These are phyloP conservation scores for Unio delphinus DNA, from an alignment of 2,888 invertebrate genomes.

Conservation along the genomic window DNA sequence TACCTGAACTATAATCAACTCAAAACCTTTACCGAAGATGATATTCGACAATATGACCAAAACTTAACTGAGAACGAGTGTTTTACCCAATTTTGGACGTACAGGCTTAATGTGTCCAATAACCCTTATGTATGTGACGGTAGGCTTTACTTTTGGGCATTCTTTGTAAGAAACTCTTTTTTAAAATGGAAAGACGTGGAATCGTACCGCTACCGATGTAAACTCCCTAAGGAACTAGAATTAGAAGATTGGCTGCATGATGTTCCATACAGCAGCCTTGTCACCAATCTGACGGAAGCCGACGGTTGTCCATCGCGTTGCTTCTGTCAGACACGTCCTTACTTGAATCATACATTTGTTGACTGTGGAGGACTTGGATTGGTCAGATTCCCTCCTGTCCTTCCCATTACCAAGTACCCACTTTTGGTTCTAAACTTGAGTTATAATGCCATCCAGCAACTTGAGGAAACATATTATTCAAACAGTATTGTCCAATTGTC, in stretches of 20 bases:
- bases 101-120: constrained; percentile 21
- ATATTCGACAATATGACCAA: constrained; percentile 11
- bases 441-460: too few species aligned
- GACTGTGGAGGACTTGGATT: too few species aligned
- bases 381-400: too few species aligned
- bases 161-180: constrained; percentile 18
- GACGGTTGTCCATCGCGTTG: constrained; percentile 27
- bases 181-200: constrained; percentile 29
- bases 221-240: constrained; percentile 10
- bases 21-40: not conserved
- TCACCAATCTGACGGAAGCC: constrained; percentile 24
- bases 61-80: not conserved
- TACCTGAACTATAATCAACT: constrained; percentile 29
- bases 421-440: too few species aligned
- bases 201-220: constrained; percentile 27
- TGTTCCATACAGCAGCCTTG: constrained; percentile 16
- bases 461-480: too few species aligned
- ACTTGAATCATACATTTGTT: not conserved
- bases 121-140: constrained; percentile 41
- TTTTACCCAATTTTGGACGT: constrained; percentile 12
- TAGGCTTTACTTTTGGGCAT: constrained; percentile 14
- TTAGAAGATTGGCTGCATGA: constrained; percentile 39
- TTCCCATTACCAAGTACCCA: too few species aligned
- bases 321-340: constrained; percentile 36
- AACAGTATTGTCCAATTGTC: too few species aligned